phyloP scores from a whole-genome alignment of 2,797 vertebrate genomes.

The Hozukius guyotensis region DNA sequence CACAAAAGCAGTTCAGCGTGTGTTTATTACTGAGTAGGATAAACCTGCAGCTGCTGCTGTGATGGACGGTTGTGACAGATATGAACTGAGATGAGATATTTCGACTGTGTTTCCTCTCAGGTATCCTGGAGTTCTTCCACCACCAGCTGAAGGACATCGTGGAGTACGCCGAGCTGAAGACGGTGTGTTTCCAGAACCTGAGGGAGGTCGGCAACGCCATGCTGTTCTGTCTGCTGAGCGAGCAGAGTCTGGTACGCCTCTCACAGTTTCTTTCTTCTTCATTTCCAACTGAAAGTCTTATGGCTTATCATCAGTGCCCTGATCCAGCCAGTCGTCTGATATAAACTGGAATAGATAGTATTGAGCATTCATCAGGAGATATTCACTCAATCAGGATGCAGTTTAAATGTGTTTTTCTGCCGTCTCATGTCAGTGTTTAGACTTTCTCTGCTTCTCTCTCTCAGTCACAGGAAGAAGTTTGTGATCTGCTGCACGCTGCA shows the following conservation, averaged over 20 bases:
- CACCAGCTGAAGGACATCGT: slow-evolving; percentile 99
- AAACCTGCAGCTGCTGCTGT: neutral
- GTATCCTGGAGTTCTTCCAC: slow-evolving; percentile 98
- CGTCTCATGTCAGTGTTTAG: neutral
- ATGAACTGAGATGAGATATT: neutral
- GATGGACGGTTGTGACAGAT: neutral
- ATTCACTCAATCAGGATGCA: neutral
- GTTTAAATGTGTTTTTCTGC: neutral
- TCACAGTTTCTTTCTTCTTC: no score
- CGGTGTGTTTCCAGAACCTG: slow-evolving; percentile 98
- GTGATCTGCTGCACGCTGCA: slow-evolving; percentile 95
- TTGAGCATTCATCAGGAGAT: neutral
- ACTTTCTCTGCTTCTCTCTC: neutral
- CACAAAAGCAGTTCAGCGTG: no score
- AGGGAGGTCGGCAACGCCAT: slow-evolving; percentile 97
- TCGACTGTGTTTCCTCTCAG: slow-evolving; percentile 69
- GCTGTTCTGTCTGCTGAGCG: slow-evolving; percentile 97
- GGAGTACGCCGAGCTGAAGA: slow-evolving; percentile 97
- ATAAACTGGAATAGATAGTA: neutral
- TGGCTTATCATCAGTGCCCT: no score
- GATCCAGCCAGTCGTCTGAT: no score
- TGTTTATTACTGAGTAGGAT: no score
- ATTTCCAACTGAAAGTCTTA: no score
- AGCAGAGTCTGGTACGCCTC: slow-evolving; percentile 93
- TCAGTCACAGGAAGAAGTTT: slow-evolving; percentile 97